Percentiles rank a stretch among this genome's conserved stretches.
These are phyloP conservation scores for Malurus melanocephalus DNA, from an alignment of 2,113 vertebrate species.

Conservation along the genomic window DNA sequence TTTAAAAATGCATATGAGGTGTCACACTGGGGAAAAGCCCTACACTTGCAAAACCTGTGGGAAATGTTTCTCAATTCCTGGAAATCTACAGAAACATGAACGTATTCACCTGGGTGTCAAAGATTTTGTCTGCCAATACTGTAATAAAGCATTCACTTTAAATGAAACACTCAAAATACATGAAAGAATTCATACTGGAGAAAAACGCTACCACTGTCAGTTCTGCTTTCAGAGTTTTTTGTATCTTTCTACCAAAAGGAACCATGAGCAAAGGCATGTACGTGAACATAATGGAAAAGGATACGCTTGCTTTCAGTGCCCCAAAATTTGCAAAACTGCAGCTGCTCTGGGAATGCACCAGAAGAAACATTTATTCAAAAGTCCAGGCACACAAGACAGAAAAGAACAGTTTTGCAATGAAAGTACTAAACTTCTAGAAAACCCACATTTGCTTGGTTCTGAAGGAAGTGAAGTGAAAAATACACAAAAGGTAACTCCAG, in stretches of 20 bases:
- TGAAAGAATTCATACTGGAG: slow-evolving; percentile 84
- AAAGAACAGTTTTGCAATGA: slow-evolving; percentile 56
- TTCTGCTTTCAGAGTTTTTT: slow-evolving; percentile 95
- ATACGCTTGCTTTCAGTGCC: slow-evolving; percentile 79
- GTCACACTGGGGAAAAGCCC: slow-evolving; percentile 83
- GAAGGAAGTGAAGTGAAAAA: slow-evolving; percentile 56
- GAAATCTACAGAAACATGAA: slow-evolving; percentile 77
- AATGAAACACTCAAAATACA: slow-evolving; percentile 85
- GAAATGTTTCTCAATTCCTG: slow-evolving; percentile 86
- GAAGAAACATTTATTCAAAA: slow-evolving; percentile 84
- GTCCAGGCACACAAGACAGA: slow-evolving; percentile 42
- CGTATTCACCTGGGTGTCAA: slow-evolving; percentile 77
- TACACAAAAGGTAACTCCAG: slow-evolving; percentile 19
- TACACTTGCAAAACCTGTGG: slow-evolving; percentile 90
- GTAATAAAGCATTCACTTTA: slow-evolving; percentile 86
- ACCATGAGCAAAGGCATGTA: slow-evolving; percentile 91
- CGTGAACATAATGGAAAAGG: slow-evolving; percentile 78
- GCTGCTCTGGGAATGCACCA: slow-evolving; percentile 81
- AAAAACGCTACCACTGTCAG: slow-evolving; percentile 92
- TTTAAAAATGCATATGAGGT: slow-evolving; percentile 88
- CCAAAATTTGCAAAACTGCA: slow-evolving; percentile 86
- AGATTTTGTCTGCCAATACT: slow-evolving; percentile 89
- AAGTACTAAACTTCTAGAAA: slow-evolving; percentile 45
- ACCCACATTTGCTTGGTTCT: slow-evolving; percentile 38
- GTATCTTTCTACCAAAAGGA: slow-evolving; percentile 93